Conservation (phyloP, 2,888 invertebrate genomes). For the Exocentrus adspersus region DNA sequence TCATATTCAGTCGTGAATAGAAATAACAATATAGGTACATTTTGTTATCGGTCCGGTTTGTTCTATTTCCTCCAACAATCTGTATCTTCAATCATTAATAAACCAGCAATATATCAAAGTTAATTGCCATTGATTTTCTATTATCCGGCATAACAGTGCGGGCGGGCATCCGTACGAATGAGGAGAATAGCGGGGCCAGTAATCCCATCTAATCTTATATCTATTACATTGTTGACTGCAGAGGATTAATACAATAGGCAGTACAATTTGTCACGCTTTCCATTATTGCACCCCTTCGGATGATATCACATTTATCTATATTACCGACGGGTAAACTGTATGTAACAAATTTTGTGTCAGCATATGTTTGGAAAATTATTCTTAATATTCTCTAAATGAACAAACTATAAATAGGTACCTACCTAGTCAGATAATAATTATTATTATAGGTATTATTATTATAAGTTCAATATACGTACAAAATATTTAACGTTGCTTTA, state of each 20-base stretch:
- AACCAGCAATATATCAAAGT: conserved; percentile 57
- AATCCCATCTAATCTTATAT: conserved; percentile 60
- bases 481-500: too few species aligned
- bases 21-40: not conserved
- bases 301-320: conserved; percentile 61
- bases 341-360: conserved; percentile 15
- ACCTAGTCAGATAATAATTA: too few species aligned
- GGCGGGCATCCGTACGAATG: conserved; percentile 35
- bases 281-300: conserved; percentile 55
- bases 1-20: not conserved
- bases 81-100: conserved; percentile 51
- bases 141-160: conserved; percentile 50
- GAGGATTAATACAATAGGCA: conserved; percentile 62
- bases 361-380: conserved; percentile 8
- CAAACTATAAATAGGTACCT: not conserved
- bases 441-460: too few species aligned
- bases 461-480: too few species aligned
- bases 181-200: conserved; percentile 40
- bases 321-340: conserved; percentile 45
- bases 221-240: conserved; percentile 62
- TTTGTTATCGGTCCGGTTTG: not conserved
- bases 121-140: conserved; percentile 61
- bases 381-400: not conserved
- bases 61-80: not conserved
- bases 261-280: conserved; percentile 62